Evolutionary conservation across 2,113 vertebrate genomes (phyloP), one percentile per base, ranked within the genome.

Genomic region (Tychaedon coryphoeus): DNA sequence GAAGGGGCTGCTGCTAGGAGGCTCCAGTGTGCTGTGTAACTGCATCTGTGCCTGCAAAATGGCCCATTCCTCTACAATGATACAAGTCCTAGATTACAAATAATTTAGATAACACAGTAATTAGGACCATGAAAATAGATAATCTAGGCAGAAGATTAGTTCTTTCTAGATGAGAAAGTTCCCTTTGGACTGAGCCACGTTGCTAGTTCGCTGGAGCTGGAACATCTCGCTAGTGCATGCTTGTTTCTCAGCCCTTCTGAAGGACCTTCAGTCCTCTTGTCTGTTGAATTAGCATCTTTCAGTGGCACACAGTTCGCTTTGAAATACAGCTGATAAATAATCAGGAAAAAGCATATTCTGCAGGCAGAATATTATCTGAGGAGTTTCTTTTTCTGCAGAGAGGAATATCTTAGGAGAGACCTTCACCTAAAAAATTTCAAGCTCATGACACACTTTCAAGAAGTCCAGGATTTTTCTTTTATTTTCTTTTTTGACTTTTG

Each of bases 281-380:
- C 61, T 95, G 83, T 91, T 92, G 84, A 92, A 90, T 19, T 86
- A 67, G 33, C 90, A 82, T 87, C 58, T 84, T 83, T 91, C n/a
- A 86, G 20, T 43, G 65, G 36, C 74, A 72, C 80, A 88, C 65
- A 95, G 92, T 80, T 92, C 57, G 81, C 36, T 94, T 79, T 48
- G 54, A 87, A 79, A 93, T 56, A 22, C 12, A 83, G 57, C n/a
- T 88, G 88, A 90, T 86, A 57, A 74, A 43, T 53, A 90, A 94
- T 48, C 29, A 43, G 36, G 33, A 53, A 75, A 86, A 93, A 82
- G 22, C 5, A 50, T 43, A 65, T 75, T 61, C 42, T 6, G 3
- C 51, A 90, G 77, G 62, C 51, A 80, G 45, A 84, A 51, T 83
- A 54, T 40, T 73, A 84, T 83, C 82, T 87, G 9, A 9, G 15